Conservation (phyloP, 2,888 invertebrate species). For the Resseliella maxima region DNA sequence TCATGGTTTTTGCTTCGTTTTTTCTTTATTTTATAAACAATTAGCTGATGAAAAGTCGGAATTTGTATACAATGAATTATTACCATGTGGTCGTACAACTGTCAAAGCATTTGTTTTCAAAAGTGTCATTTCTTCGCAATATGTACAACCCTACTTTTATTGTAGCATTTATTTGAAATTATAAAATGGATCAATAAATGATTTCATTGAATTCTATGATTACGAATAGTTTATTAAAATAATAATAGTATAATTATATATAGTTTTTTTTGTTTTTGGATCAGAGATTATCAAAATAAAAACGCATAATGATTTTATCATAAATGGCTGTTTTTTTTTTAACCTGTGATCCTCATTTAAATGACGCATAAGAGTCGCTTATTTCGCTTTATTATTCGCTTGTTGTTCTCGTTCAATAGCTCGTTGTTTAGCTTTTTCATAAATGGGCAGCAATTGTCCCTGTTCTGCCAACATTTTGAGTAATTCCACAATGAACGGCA, state of each 20-base stretch:
- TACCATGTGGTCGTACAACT: constrained; percentile 17
- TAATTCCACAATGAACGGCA: constrained; percentile 95
- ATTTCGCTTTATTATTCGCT: constrained; percentile 48
- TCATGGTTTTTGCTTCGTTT: constrained; percentile 70
- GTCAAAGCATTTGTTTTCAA: neutral
- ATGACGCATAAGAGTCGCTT: neutral
- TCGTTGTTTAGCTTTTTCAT: constrained; percentile 88
- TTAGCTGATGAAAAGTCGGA: too few relatives aligned
- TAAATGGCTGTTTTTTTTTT: neutral
- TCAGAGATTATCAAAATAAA: neutral
- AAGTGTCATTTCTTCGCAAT: neutral
- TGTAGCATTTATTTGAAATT: too few relatives aligned
- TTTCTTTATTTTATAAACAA: constrained; percentile 65
- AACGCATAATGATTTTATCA: constrained; percentile 39
- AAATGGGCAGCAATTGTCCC: constrained; percentile 86
- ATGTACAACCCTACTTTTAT: neutral
- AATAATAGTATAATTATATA: neutral
- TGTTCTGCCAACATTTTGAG: constrained; percentile 92
- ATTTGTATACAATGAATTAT: neutral
- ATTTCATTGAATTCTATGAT: neutral
- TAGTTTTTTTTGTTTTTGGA: neutral
- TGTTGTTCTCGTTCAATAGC: constrained; percentile 72
- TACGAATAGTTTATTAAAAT: neutral
- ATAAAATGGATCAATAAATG: too few relatives aligned
- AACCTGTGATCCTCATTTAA: neutral